A percentile compares a stretch with the other conserved stretches of the same genome.
These are phyloP conservation scores for Polymixis lichenea DNA, from an alignment of 2,888 invertebrate species.

Conservation along the genomic window DNA sequence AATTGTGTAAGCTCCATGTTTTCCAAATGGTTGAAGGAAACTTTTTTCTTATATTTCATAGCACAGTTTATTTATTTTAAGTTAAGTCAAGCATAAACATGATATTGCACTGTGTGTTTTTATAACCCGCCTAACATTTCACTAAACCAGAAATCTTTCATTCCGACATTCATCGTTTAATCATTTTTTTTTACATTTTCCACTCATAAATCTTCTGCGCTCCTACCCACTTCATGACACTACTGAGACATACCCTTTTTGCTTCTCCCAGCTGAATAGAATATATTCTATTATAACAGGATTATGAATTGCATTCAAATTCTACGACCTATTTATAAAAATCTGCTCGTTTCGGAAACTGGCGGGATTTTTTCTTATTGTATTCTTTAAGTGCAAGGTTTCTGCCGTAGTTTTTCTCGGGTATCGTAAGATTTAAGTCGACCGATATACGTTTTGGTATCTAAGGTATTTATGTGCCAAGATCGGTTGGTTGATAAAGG, in stretches of 20 bases:
- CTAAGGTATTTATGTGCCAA: not conserved
- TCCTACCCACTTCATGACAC: not conserved
- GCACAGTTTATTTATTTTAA: not conserved
- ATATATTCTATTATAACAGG: slow-evolving; percentile 42
- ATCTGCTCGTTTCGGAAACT: slow-evolving; percentile 5
- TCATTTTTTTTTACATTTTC: not conserved
- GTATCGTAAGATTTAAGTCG: not conserved
- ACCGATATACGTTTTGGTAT: not conserved
- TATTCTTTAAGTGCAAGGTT: not conserved
- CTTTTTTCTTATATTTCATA: not conserved
- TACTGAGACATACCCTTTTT: slow-evolving; percentile 20
- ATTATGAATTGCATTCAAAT: slow-evolving; percentile 57
- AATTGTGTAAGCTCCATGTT: not conserved
- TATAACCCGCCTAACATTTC: too few species aligned
- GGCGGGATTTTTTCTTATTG: not conserved
- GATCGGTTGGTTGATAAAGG: not conserved
- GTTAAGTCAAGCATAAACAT: not conserved
- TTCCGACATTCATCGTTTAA: not conserved
- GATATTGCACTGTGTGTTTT: not conserved
- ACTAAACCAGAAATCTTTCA: not conserved
- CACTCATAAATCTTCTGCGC: slow-evolving; percentile 6
- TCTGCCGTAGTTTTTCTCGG: not conserved
- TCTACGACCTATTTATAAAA: slow-evolving; percentile 43
- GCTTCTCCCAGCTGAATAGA: slow-evolving; percentile 42
- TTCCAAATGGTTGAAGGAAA: too few species aligned